Conservation (phyloP, 2,888 invertebrate genomes). For the Ochropleura leucogaster region DNA sequence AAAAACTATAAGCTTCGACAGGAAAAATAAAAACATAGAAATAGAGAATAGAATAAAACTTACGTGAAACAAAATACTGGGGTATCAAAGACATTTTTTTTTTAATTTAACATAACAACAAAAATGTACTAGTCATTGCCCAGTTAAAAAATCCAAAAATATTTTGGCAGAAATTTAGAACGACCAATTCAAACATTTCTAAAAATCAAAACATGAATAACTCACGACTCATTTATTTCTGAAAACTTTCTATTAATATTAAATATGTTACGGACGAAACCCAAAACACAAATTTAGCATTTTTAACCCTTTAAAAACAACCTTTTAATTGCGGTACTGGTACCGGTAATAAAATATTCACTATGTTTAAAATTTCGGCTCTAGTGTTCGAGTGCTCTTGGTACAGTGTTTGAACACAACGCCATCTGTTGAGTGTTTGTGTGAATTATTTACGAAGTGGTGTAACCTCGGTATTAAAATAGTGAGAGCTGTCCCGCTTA, state of each 20-base stretch:
- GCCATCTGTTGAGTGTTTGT: constrained; percentile 56
- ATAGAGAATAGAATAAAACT: too few species aligned
- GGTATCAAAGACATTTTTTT: not conserved
- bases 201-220: constrained; percentile 10
- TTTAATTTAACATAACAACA: not conserved
- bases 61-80: too few species aligned
- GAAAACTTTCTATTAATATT: constrained; percentile 33
- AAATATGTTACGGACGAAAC: constrained; percentile 10
- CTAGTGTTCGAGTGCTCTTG: constrained; percentile 40
- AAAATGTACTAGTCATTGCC: not conserved
- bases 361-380: constrained; percentile 51
- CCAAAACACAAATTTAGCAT: not conserved
- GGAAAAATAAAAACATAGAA: too few species aligned
- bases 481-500: constrained; percentile 13
- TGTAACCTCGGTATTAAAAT: constrained; percentile 32
- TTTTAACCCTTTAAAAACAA: constrained; percentile 14
- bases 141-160: not conserved
- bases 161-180: not conserved
- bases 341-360: constrained; percentile 46
- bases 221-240: constrained; percentile 19
- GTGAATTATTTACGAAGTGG: constrained; percentile 43
- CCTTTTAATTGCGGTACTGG: constrained; percentile 17
- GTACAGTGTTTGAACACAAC: constrained; percentile 52
- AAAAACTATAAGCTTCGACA: too few species aligned
- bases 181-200: not conserved